phyloP scores from a whole-genome alignment of 1,140 invertebrate species.

The Calosoma granatense region DNA sequence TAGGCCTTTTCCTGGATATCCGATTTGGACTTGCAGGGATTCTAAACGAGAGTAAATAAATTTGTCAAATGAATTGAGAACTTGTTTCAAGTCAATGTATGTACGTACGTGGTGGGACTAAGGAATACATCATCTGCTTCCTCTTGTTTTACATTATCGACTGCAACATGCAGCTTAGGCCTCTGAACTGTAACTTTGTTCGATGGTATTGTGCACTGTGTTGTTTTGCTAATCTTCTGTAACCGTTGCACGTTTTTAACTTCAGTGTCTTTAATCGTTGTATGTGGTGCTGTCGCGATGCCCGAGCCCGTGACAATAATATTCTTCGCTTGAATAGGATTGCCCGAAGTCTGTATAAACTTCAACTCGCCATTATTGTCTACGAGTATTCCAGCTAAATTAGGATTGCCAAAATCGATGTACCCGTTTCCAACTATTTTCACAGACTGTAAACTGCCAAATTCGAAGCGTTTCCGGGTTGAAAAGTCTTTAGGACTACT shows the following conservation, averaged over 20 bases:
- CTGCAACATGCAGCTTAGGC: slow-evolving; percentile 22
- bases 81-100: slow-evolving; percentile 10
- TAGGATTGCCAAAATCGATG: slow-evolving; percentile 44
- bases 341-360: slow-evolving; percentile 41
- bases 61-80: not conserved
- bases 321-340: slow-evolving; percentile 33
- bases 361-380: slow-evolving; percentile 55
- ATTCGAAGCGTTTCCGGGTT: slow-evolving; percentile 49
- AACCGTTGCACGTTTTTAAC: slow-evolving; percentile 23
- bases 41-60: slow-evolving; percentile 31
- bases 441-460: slow-evolving; percentile 44
- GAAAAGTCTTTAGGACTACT: slow-evolving; percentile 71
- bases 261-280: slow-evolving; percentile 21
- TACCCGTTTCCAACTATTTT: slow-evolving; percentile 51
- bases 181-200: slow-evolving; percentile 13
- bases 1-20: slow-evolving; percentile 50
- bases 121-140: slow-evolving; percentile 61
- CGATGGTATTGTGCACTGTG: slow-evolving; percentile 11
- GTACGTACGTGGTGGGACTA: slow-evolving; percentile 51
- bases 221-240: slow-evolving; percentile 27
- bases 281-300: slow-evolving; percentile 25
- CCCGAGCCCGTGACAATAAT: slow-evolving; percentile 41
- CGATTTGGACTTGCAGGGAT: slow-evolving; percentile 51
- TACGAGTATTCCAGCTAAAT: slow-evolving; percentile 48
- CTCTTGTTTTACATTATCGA: slow-evolving; percentile 46